Evolutionary conservation across 2,888 invertebrate species (phyloP).

Genomic region (Pyrochroa serraticornis): DNA sequence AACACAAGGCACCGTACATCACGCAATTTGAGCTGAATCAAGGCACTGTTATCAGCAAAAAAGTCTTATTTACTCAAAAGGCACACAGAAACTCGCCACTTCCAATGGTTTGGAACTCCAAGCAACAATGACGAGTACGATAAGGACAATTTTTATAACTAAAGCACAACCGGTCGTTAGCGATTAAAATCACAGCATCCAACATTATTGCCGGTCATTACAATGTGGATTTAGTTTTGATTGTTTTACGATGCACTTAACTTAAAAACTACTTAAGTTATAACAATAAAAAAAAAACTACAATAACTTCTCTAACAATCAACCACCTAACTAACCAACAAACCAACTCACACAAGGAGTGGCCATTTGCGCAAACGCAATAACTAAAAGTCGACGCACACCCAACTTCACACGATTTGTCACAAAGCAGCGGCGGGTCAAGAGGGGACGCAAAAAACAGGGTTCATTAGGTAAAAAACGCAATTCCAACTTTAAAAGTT

Average conservation of each 20-base stretch:
- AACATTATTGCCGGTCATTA: conserved; percentile 1
- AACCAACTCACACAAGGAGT: conserved; percentile 9
- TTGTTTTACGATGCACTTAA: background rate
- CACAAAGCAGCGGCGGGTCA: background rate
- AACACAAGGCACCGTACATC: background rate
- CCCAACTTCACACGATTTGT: background rate
- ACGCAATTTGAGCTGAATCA: background rate
- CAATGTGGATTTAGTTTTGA: background rate
- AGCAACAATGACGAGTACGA: conserved; percentile 8
- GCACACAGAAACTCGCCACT: conserved; percentile 1
- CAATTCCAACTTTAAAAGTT: too few relatives aligned
- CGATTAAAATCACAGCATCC: background rate
- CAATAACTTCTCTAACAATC: background rate
- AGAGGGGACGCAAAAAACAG: background rate
- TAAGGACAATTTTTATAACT: conserved; percentile 6
- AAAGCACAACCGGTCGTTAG: background rate
- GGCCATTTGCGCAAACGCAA: conserved; percentile 5
- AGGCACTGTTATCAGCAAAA: conserved; percentile 5
- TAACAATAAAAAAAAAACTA: background rate
- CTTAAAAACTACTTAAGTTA: background rate
- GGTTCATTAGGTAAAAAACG: too few relatives aligned
- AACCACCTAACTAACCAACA: conserved; percentile 5
- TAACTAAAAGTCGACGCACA: background rate
- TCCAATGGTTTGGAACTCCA: background rate
- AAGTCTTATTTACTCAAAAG: conserved; percentile 2